These are phyloP conservation scores for Alexandromys fortis DNA, from an alignment of 2,113 vertebrate genomes.

Conservation along the genomic window DNA sequence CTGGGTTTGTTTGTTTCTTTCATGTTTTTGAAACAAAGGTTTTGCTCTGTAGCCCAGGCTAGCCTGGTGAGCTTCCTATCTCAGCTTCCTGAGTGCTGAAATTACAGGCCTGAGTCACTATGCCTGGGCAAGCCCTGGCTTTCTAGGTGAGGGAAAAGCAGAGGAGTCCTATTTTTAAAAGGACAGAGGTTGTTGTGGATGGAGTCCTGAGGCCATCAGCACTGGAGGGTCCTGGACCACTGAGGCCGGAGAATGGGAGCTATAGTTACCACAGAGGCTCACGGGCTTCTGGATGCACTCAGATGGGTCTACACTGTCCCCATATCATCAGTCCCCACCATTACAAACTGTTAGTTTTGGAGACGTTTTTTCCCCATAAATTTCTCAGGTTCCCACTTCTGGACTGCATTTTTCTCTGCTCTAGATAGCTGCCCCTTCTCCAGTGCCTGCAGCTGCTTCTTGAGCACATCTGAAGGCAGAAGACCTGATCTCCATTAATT, in stretches of 20 bases:
- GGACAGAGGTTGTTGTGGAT: not conserved
- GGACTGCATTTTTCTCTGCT: constrained; percentile 68
- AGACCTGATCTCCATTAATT: constrained; percentile 89
- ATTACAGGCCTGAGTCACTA: not conserved
- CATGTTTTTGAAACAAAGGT: not conserved
- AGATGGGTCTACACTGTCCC: not conserved
- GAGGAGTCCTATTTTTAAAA: not conserved
- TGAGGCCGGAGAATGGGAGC: not conserved
- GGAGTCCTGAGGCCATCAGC: not conserved
- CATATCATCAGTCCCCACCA: not conserved
- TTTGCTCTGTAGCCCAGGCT: not conserved
- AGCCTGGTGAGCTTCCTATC: not conserved
- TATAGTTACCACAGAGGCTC: not conserved
- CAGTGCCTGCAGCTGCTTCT: constrained; percentile 71
- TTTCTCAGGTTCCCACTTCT: constrained; percentile 61
- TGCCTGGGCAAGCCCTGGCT: not conserved
- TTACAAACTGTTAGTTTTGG: not conserved
- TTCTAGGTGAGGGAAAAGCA: not conserved
- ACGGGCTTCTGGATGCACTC: not conserved
- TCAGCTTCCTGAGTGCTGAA: not conserved
- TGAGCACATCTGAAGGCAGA: constrained; percentile 81
- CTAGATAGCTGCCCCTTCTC: constrained; percentile 77
- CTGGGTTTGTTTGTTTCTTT: too few species aligned
- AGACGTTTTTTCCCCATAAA: not conserved
- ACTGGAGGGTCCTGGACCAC: not conserved